A percentile compares a stretch with the other conserved stretches of the same genome.
Conservation (phyloP, 2,888 invertebrate genomes). For the Catonia carolina region DNA sequence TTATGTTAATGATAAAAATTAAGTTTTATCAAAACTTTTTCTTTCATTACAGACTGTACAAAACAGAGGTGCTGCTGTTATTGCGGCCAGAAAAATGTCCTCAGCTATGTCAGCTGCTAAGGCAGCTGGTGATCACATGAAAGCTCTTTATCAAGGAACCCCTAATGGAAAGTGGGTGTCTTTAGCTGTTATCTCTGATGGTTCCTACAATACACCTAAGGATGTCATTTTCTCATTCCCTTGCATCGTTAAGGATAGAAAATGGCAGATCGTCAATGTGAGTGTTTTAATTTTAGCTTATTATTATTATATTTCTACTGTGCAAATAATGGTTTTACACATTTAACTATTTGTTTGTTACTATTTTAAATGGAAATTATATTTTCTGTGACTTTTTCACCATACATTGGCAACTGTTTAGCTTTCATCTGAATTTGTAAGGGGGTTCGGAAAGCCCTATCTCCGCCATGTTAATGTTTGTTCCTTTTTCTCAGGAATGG, state of each 20-base stretch:
- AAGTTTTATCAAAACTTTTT: too few relatives aligned
- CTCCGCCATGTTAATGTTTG: too few relatives aligned
- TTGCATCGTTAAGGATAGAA: slow-evolving; percentile 68
- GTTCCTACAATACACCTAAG: slow-evolving; percentile 84
- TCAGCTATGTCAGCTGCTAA: slow-evolving; percentile 99
- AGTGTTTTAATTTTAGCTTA: too few relatives aligned
- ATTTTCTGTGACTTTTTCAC: too few relatives aligned
- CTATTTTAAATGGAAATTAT: background rate
- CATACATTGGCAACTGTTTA: too few relatives aligned
- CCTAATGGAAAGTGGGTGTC: slow-evolving; percentile 71
- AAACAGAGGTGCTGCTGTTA: slow-evolving; percentile 95
- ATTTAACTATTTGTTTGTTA: background rate
- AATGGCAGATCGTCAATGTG: slow-evolving; percentile 78
- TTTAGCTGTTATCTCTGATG: slow-evolving; percentile 96
- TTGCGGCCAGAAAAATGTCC: slow-evolving; percentile 94
- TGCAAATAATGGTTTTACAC: background rate
- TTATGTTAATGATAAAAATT: too few relatives aligned
- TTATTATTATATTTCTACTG: too few relatives aligned
- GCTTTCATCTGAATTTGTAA: too few relatives aligned
- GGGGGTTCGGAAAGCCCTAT: too few relatives aligned
- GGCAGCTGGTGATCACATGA: slow-evolving; percentile 96
- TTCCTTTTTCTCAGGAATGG: too few relatives aligned
- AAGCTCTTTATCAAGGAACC: slow-evolving; percentile 83
- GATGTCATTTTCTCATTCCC: slow-evolving; percentile 96
- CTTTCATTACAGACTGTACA: slow-evolving; percentile 66